These are phyloP conservation scores for Oryzaephilus surinamensis DNA, from an alignment of 1,140 invertebrate species.

Conservation along the genomic window DNA sequence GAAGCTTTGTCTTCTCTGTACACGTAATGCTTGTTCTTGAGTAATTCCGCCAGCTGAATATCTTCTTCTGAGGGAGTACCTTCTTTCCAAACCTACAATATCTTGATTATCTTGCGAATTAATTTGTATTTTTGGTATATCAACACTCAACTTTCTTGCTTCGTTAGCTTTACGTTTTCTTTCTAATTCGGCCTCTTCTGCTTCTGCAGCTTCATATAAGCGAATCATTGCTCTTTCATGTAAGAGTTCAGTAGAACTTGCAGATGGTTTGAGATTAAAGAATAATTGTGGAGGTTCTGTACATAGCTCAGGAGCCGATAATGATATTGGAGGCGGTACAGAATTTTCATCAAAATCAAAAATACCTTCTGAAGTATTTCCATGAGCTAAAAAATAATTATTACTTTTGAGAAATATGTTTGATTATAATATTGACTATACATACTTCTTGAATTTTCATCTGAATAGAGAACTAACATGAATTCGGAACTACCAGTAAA, in stretches of 20 bases:
- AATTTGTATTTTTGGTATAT: constrained; percentile 35
- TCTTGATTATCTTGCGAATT: constrained; percentile 24
- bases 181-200: constrained; percentile 52
- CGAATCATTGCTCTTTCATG: constrained; percentile 69
- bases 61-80: constrained; percentile 24
- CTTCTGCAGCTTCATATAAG: constrained; percentile 61
- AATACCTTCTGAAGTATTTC: constrained; percentile 6
- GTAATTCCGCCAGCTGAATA: constrained; percentile 22
- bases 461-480: constrained; percentile 66
- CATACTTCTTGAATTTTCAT: constrained; percentile 39
- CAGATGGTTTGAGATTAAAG: constrained; percentile 51
- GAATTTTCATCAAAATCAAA: constrained; percentile 25
- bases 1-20: constrained; percentile 31
- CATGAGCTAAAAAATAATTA: constrained; percentile 14
- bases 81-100: constrained; percentile 22
- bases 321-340: constrained; percentile 57
- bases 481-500: constrained; percentile 59
- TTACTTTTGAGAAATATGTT: constrained; percentile 1
- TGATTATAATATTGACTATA: no score
- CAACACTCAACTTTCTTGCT: constrained; percentile 10
- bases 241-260: constrained; percentile 69
- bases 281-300: constrained; percentile 42
- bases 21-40: constrained; percentile 23
- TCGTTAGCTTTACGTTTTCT: constrained; percentile 24
- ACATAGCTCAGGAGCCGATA: constrained; percentile 65